Percentiles rank a stretch among this genome's conserved stretches.
Evolutionary conservation across 2,797 vertebrate genomes (phyloP).

Genomic region (Iguana delicatissima): DNA sequence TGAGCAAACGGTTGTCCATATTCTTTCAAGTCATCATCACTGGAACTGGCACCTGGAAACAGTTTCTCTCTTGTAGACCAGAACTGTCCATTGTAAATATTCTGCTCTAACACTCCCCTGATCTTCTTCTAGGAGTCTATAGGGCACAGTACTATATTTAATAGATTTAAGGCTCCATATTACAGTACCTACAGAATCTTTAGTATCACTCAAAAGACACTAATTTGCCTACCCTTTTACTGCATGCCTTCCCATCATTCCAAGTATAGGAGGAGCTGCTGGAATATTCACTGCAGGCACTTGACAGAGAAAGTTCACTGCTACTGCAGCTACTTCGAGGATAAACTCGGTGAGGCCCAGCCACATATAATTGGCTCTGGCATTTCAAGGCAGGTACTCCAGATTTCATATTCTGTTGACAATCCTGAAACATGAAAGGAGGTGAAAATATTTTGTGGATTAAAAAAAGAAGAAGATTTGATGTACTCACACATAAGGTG

Average conservation of each 20-base stretch:
- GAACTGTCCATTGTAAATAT: not conserved
- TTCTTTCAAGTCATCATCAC: not conserved
- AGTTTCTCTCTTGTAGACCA: too few relatives aligned
- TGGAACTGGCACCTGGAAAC: not conserved
- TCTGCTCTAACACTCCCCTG: not conserved
- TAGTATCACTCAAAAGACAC: constrained; percentile 37
- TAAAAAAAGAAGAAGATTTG: constrained; percentile 1
- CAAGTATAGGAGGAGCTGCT: constrained; percentile 92
- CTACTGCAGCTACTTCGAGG: constrained; percentile 92
- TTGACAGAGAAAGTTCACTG: constrained; percentile 93
- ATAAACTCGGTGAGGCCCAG: constrained; percentile 79
- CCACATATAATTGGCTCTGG: constrained; percentile 85
- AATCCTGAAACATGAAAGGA: constrained; percentile 81
- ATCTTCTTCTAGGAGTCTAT: not conserved
- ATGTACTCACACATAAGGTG: constrained; percentile 23
- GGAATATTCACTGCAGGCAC: constrained; percentile 94
- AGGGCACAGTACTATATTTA: not conserved
- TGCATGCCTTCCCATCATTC: constrained; percentile 87
- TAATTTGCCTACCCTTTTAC: constrained; percentile 84
- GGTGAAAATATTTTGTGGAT: constrained; percentile 49
- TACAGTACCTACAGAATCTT: too few relatives aligned
- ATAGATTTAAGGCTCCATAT: not conserved
- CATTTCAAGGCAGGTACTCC: constrained; percentile 82
- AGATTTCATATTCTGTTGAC: constrained; percentile 83
- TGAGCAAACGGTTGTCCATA: too few relatives aligned